phyloP scores from a whole-genome alignment of 2,797 vertebrate species.

The Mico argentatus region DNA sequence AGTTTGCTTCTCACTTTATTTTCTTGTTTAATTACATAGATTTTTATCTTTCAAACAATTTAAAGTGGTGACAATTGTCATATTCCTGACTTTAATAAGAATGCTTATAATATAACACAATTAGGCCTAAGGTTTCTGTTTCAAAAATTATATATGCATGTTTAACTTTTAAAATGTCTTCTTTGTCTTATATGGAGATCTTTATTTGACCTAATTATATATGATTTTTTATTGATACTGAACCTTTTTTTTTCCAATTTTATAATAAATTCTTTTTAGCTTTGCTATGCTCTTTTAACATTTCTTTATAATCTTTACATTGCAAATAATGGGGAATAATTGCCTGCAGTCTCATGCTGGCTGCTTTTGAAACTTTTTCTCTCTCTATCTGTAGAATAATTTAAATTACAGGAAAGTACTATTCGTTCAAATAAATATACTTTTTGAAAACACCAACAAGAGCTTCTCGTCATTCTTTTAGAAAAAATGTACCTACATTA shows the following conservation, averaged over 20 bases:
- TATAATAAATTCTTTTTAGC: neutral
- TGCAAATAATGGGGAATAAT: neutral
- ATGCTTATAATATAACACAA: neutral
- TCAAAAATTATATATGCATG: neutral
- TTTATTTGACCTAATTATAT: neutral
- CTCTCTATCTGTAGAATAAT: neutral
- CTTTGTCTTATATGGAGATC: neutral
- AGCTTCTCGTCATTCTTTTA: neutral
- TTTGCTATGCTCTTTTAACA: neutral
- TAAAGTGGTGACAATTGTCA: neutral
- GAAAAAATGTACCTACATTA: neutral
- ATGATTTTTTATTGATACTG: neutral
- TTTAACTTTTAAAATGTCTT: neutral
- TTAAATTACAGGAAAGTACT: neutral
- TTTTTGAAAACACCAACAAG: neutral
- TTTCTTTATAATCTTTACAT: neutral
- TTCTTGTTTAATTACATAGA: neutral
- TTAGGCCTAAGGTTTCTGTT: neutral
- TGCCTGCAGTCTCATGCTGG: neutral
- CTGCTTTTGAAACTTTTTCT: neutral
- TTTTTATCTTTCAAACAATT: neutral
- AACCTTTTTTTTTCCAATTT: neutral
- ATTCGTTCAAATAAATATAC: neutral
- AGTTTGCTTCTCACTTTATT: neutral
- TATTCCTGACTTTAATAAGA: neutral